Base-by-base conservation (phyloP, 2,113 vertebrate species). In the Pterophyllum scalare region DNA sequence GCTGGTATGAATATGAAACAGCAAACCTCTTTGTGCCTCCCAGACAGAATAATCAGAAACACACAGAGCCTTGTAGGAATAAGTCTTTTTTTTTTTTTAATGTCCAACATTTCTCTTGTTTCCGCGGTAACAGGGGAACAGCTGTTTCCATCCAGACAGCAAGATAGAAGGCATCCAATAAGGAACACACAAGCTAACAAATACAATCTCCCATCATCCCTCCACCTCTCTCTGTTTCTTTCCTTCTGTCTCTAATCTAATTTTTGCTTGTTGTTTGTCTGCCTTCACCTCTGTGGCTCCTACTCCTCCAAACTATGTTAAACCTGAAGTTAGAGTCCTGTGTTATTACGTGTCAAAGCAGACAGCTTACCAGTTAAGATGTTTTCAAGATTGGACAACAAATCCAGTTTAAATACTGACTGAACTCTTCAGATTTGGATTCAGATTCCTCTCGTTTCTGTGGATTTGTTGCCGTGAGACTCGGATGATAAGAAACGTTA, bases 71-170 rank as follows among this genome's bases (percentile, higher is more conserved):
- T 26, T 82, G 82, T 95, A 95, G 88, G 92, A 94, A 93, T 93
- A 93, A 91, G 81, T 92, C 60, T 8, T 87, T 87, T 91, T 95
- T 96, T 96, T 95, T 91, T 94, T 96, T 96, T 95, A 94, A 94
- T 94, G 88, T 92, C 94, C 94, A 96, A 94, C 92, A 92, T 94
- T 92, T 95, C 91, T 92, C 90, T 94, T 93, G 88, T 95, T 93
- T 92, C 92, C 80, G 58, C 76, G 56, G 92, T 90, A 95, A 95
- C 92, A 81, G 91, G 89, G 87, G 86, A 90, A 80, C 82, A 90
- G 87, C 87, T 83, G 89, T 90, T 91, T 92, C 82, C 90, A 88
- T 88, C 89, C 83, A 75, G 78, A 84, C 75, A 77, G 87, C 58
- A 64, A 89, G 90, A 93, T 74, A 77, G 74, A 91, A 88, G 67